Conservation (phyloP, 1,140 invertebrate species). For the Linepithema humile region DNA sequence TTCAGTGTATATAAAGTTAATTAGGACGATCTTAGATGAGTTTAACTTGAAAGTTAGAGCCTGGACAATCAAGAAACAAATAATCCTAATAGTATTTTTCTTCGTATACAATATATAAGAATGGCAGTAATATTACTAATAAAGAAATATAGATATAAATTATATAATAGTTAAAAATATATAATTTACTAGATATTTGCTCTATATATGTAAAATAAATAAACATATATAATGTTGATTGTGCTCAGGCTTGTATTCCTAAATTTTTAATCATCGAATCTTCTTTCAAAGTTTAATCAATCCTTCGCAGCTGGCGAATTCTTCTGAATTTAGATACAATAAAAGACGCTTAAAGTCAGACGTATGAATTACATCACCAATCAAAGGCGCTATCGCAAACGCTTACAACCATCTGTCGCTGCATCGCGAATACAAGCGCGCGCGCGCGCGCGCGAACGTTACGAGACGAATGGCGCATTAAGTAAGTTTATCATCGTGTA, state of each 20-base stretch:
- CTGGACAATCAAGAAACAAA: not conserved
- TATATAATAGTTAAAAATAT: not conserved
- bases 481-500: not conserved
- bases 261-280: not conserved
- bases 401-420: too few species aligned
- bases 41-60: not conserved
- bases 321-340: not conserved
- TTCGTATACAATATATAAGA: not conserved
- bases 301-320: not conserved
- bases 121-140: not conserved
- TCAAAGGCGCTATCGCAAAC: too few species aligned
- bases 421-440: too few species aligned
- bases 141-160: not conserved
- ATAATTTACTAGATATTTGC: too few species aligned
- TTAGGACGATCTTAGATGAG: not conserved
- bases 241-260: not conserved
- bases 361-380: too few species aligned
- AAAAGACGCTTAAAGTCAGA: not conserved
- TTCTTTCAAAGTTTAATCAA: not conserved
- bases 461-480: not conserved
- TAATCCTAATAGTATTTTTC: not conserved
- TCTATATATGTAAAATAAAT: not conserved
- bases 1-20: not conserved
- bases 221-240: too few species aligned
- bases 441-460: too few species aligned